Percentiles rank a stretch among this genome's conserved stretches.
Conservation (phyloP, 2,113 vertebrate genomes). For the Syrrhaptes paradoxus region DNA sequence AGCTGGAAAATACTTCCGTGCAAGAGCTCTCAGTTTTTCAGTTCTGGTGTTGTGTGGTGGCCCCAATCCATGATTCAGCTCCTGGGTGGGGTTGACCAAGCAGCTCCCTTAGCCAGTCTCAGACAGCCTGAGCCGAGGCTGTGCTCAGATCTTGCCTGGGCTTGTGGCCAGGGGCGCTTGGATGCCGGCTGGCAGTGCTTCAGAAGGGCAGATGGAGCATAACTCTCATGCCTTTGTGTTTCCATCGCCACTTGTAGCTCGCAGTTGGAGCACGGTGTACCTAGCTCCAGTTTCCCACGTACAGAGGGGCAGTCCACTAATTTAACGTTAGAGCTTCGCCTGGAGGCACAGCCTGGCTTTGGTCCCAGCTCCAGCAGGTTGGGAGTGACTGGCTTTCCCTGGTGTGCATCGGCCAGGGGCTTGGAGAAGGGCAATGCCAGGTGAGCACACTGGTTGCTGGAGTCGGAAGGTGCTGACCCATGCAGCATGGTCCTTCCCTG, state of each 20-base stretch:
- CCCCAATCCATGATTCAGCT: not conserved
- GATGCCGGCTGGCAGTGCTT: not conserved
- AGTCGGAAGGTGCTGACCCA: not conserved
- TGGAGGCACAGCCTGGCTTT: not conserved
- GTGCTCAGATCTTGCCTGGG: not conserved
- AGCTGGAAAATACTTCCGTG: not conserved
- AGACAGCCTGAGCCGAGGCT: not conserved
- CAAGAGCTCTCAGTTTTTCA: not conserved
- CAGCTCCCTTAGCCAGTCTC: not conserved
- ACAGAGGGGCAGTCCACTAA: fast-evolving
- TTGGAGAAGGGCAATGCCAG: not conserved
- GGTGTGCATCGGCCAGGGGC: not conserved
- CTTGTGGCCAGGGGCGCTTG: not conserved
- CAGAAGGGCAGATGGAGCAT: not conserved
- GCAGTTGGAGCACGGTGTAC: not conserved
- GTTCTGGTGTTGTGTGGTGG: not conserved
- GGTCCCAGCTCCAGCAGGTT: not conserved
- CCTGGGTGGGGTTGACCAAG: not conserved
- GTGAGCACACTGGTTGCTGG: not conserved
- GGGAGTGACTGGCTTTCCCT: not conserved
- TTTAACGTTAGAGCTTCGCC: not conserved
- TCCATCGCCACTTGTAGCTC: not conserved
- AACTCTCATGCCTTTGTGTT: not conserved
- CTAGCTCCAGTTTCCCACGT: not conserved
- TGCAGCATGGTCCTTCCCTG: not conserved